Evolutionary conservation across 2,888 invertebrate genomes (phyloP).

Genomic region (Nipponacmea schrenckii): DNA sequence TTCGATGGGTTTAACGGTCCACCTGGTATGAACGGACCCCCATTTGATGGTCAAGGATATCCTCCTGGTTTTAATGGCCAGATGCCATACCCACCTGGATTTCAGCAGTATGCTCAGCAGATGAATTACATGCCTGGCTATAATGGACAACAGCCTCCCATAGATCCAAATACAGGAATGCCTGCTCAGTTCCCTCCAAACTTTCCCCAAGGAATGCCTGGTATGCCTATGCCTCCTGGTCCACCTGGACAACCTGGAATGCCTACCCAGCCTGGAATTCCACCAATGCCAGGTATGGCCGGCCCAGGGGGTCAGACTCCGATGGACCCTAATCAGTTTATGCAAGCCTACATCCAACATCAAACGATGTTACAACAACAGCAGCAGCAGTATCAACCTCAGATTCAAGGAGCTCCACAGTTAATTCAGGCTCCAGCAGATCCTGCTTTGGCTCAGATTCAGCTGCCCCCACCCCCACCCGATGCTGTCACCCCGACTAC

Average conservation of each 20-base stretch:
- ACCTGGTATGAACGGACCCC: neutral
- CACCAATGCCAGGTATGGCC: too few relatives aligned
- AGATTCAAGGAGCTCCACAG: neutral
- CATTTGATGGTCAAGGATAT: neutral
- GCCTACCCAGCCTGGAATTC: too few relatives aligned
- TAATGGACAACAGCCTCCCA: neutral
- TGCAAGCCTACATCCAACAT: neutral
- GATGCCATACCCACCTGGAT: neutral
- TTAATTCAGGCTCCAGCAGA: neutral
- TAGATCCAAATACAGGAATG: neutral
- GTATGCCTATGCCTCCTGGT: too few relatives aligned
- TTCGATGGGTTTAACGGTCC: neutral
- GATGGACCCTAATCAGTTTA: too few relatives aligned
- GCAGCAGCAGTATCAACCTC: neutral
- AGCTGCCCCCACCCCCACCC: conserved; percentile 14
- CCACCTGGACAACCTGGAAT: too few relatives aligned
- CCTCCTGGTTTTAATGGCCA: neutral
- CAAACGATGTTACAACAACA: neutral
- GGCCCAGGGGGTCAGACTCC: too few relatives aligned
- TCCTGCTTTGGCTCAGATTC: conserved; percentile 9
- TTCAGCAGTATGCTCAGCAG: neutral
- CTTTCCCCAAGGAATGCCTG: neutral
- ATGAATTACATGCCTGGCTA: neutral
- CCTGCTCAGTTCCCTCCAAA: neutral
- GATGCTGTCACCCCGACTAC: neutral